These are phyloP conservation scores for Callimorpha dominula DNA, from an alignment of 2,888 invertebrate genomes.

Conservation along the genomic window DNA sequence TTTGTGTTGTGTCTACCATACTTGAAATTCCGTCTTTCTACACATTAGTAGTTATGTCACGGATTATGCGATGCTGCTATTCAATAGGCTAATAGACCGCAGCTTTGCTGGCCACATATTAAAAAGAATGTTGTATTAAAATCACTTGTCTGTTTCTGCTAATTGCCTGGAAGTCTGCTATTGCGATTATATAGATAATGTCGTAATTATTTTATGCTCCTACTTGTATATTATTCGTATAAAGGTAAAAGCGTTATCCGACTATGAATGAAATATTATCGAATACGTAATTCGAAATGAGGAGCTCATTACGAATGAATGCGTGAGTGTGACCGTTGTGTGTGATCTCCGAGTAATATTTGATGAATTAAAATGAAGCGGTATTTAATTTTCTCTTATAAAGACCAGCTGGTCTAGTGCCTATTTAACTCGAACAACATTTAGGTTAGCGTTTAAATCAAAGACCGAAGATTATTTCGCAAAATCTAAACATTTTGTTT, in stretches of 20 bases:
- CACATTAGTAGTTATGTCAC: too few relatives aligned
- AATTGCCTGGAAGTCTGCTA: constrained; percentile 58
- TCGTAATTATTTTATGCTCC: neutral
- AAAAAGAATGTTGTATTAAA: constrained; percentile 50
- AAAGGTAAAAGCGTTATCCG: constrained; percentile 1
- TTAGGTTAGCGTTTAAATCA: neutral
- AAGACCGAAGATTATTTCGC: too few relatives aligned
- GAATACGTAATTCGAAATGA: constrained; percentile 10
- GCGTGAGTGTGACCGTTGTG: neutral
- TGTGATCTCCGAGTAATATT: neutral
- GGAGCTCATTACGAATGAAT: constrained; percentile 1
- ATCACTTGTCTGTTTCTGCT: constrained; percentile 56
- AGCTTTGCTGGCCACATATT: constrained; percentile 31
- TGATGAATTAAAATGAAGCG: constrained; percentile 3
- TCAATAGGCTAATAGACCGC: too few relatives aligned
- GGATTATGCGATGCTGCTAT: too few relatives aligned
- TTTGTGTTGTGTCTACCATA: too few relatives aligned
- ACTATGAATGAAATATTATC: constrained; percentile 9
- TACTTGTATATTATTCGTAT: constrained; percentile 14
- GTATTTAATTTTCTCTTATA: neutral
- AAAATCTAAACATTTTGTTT: too few relatives aligned
- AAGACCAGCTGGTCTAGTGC: neutral
- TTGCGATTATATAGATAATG: constrained; percentile 30
- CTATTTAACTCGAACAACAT: neutral
- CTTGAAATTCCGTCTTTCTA: too few relatives aligned